Base-by-base conservation (phyloP, 2,888 invertebrate genomes). In the Conomelus anceps region DNA sequence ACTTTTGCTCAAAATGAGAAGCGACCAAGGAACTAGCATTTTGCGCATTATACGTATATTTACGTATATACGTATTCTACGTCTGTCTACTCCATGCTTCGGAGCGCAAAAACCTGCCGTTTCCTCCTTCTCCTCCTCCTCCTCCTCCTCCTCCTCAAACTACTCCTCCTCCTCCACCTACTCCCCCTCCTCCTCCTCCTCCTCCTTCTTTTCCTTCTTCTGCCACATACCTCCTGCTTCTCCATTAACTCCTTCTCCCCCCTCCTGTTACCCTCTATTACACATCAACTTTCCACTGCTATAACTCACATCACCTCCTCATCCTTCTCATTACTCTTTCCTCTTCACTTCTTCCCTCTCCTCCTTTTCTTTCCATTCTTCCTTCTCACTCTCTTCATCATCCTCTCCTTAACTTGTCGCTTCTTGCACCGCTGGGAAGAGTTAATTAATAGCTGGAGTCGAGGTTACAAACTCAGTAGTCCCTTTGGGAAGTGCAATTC, bases 301-400 rank as follows among this genome's bases (percentile, higher is more conserved):
- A n/a, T 34, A 23, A 85, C 34, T 29, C 34, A 22, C 24, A 23
- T 24, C 86, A 85, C 41, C 41, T 34, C 87, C 87, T 88, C 85
- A 88, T 88, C 88, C 41, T 23, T 22, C 84, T 87, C 89, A 88
- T 89, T 87, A 89, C 87, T 23, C 88, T 84, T 29, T 84, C 87
- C 89, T 88, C 87, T 23, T 24, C 89, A 41, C 1, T 11, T 23
- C 89, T 26, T 22, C 87, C 3, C 86, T 24, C 34, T 23, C 17
- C 85, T 23, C 88, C 20, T 34, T 9, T 9, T 34, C 34, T 17
- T 34, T 17, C 34, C 34, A 9, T 4, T 13, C 34, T 34, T 9
- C 34, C 34, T 34, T 17, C 13, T 1, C n/a, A n/a, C 7, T 63
- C n/a, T n/a, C 26, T 11, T 26, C 26, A 26, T 7, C n/a, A n/a